Conservation (phyloP, 2,113 vertebrate genomes). For the Alethe castanea region DNA sequence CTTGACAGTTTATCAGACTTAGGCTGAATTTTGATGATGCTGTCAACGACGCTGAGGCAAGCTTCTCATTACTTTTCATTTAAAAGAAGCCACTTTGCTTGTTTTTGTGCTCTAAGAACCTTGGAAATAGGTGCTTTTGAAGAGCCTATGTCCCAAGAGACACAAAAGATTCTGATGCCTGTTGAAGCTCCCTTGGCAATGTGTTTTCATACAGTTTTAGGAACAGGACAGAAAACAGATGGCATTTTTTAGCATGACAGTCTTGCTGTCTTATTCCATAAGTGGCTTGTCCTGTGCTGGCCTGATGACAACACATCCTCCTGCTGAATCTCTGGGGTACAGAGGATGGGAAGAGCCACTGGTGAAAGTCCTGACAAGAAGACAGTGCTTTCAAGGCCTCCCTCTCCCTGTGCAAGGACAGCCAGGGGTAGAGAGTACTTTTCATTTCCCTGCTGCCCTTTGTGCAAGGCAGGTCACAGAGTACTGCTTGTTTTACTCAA, state of each 20-base stretch:
- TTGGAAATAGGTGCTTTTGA: not conserved
- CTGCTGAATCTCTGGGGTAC: accelerated
- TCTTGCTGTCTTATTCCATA: not conserved
- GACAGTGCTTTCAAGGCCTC: not conserved
- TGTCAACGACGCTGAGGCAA: not conserved
- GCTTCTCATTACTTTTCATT: not conserved
- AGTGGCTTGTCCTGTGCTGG: not conserved
- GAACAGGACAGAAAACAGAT: not conserved
- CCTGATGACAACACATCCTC: accelerated
- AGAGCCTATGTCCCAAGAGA: not conserved
- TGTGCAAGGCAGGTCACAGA: not conserved
- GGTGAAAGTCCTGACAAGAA: not conserved
- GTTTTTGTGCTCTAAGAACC: not conserved
- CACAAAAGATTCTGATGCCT: not conserved
- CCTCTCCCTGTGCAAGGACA: not conserved
- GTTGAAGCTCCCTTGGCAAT: not conserved
- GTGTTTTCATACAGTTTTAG: not conserved
- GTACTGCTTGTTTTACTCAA: not conserved
- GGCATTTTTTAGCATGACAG: not conserved
- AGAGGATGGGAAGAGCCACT: not conserved
- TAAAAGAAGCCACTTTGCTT: not conserved
- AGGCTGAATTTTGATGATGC: not conserved
- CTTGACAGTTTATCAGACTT: not conserved
- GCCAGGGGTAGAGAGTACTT: not conserved
- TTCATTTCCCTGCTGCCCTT: not conserved